phyloP scores from a whole-genome alignment of 2,113 vertebrate species.

The Jacana jacana region DNA sequence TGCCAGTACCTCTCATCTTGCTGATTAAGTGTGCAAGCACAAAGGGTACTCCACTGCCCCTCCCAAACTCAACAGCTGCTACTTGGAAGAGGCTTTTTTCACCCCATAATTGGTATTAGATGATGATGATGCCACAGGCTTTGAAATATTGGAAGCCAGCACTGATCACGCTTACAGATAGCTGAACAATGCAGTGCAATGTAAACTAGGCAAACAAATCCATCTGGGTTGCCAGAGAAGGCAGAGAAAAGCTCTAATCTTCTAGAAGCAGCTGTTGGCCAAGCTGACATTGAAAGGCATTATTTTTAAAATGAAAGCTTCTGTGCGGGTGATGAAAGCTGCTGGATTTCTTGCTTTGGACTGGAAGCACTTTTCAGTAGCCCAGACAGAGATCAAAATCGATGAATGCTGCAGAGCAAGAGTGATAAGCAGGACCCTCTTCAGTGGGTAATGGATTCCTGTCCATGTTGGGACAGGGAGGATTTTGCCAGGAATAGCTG shows the following conservation, averaged over 20 bases:
- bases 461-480: neutral
- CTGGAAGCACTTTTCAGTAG: slow-evolving; percentile 33
- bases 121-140: slow-evolving; percentile 61
- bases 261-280: slow-evolving; percentile 71
- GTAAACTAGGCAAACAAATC: slow-evolving; percentile 71
- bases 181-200: slow-evolving; percentile 66
- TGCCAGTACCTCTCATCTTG: neutral
- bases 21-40: slow-evolving; percentile 45
- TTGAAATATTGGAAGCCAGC: slow-evolving; percentile 67
- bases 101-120: slow-evolving; percentile 60
- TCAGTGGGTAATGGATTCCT: neutral
- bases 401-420: neutral
- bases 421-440: slow-evolving; percentile 26
- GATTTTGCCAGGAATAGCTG: neutral
- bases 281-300: slow-evolving; percentile 68
- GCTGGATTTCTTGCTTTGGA: slow-evolving; percentile 63
- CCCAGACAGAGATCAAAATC: slow-evolving; percentile 47
- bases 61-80: slow-evolving; percentile 67
- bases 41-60: slow-evolving; percentile 39
- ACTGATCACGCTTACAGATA: slow-evolving; percentile 70
- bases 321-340: slow-evolving; percentile 51
- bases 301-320: slow-evolving; percentile 70
- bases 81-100: slow-evolving; percentile 52
- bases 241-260: slow-evolving; percentile 72
- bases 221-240: slow-evolving; percentile 69